Percentiles rank a stretch among this genome's conserved stretches.
Evolutionary conservation across 30 jellyfish, hydroid and myxozoan genomes (phyloP).

Genomic region (Turritopsis rubra): DNA sequence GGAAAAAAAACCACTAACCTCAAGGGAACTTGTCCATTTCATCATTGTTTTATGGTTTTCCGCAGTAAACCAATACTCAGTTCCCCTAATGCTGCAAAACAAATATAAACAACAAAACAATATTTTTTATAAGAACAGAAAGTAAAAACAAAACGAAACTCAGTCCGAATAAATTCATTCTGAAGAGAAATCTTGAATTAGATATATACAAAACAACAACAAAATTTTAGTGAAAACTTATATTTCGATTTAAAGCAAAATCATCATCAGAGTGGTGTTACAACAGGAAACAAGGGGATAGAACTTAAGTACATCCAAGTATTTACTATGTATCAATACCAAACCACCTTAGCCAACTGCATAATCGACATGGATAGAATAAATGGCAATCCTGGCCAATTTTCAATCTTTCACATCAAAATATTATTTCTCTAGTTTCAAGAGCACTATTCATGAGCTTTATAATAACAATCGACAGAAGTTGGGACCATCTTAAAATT

Average conservation of each 20-base stretch:
- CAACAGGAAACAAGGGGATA: too few species aligned
- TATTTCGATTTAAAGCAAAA: not conserved
- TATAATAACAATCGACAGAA: too few species aligned
- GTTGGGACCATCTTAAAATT: too few species aligned
- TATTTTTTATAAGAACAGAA: not conserved
- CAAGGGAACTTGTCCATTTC: constrained; percentile 59
- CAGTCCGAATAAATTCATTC: not conserved
- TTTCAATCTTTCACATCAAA: too few species aligned
- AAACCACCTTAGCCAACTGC: too few species aligned
- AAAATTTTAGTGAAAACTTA: not conserved
- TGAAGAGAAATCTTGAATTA: not conserved
- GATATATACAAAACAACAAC: not conserved
- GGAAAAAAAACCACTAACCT: too few species aligned
- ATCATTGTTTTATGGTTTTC: constrained; percentile 61
- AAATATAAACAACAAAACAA: not conserved
- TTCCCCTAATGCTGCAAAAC: constrained; percentile 40
- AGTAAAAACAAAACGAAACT: too few species aligned
- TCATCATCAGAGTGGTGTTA: not conserved
- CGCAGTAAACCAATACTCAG: constrained; percentile 55
- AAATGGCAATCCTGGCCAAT: not conserved
- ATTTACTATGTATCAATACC: too few species aligned
- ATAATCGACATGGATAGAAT: too few species aligned
- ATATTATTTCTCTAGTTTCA: too few species aligned
- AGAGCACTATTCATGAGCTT: too few species aligned
- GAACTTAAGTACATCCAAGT: too few species aligned